Evolutionary conservation across 2,888 invertebrate species (phyloP).

Genomic region (Dugesia japonica): DNA sequence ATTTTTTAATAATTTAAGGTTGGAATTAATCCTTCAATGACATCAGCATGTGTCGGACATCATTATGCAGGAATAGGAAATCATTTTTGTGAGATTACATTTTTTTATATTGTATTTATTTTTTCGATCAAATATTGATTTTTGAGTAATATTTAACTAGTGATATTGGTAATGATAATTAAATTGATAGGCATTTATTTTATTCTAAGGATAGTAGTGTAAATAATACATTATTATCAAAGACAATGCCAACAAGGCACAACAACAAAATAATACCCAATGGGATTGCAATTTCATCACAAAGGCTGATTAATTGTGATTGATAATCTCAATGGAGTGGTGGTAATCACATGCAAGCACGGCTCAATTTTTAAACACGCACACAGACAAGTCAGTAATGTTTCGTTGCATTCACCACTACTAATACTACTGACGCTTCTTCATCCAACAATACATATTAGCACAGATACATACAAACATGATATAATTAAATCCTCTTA

Average conservation of each 20-base stretch:
- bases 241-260: not conserved
- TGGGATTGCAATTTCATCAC: not conserved
- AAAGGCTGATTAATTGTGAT: not conserved
- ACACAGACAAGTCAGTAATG: not conserved
- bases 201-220: too few species aligned
- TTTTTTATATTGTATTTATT: too few species aligned
- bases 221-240: not conserved
- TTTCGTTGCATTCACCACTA: not conserved
- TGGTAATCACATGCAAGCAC: not conserved
- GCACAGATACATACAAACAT: not conserved
- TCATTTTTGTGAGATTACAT: slow-evolving; percentile 84
- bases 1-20: slow-evolving; percentile 63
- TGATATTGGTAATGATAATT: too few species aligned
- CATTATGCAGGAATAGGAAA: slow-evolving; percentile 96
- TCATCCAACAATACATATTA: not conserved
- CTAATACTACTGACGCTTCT: not conserved
- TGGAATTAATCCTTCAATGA: slow-evolving; percentile 88
- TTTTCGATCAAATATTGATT: too few species aligned
- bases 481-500: too few species aligned
- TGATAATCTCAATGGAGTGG: not conserved
- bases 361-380: not conserved
- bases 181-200: too few species aligned
- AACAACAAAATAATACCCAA: not conserved
- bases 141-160: too few species aligned
- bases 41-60: slow-evolving; percentile 90